phyloP scores from a whole-genome alignment of 2,797 vertebrate genomes.

The Limosa lapponica region DNA sequence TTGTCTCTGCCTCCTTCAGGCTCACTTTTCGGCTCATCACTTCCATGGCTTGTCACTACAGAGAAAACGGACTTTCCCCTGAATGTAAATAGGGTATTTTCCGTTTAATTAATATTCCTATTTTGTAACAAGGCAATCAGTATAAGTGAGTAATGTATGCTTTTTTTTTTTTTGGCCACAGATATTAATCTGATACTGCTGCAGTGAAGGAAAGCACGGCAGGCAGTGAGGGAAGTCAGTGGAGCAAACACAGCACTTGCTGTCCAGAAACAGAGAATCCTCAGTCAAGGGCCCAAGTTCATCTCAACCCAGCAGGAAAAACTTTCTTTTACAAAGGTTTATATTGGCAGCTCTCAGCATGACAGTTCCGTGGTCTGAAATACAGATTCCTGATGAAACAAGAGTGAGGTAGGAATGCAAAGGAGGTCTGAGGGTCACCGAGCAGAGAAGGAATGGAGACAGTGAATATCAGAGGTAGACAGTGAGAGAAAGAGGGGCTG shows the following conservation, averaged over 20 bases:
- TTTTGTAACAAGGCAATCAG: not conserved
- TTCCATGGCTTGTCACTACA: not conserved
- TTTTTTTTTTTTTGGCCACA: not conserved
- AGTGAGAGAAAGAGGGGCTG: accelerated
- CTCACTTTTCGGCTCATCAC: not conserved
- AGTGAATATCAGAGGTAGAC: not conserved
- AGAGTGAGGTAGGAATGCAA: not conserved
- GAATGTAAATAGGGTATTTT: not conserved
- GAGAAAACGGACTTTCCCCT: not conserved
- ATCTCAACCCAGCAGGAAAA: not conserved
- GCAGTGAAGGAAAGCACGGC: not conserved
- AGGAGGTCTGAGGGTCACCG: not conserved
- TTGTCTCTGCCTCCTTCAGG: not conserved
- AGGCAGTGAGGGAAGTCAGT: not conserved
- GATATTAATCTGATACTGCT: not conserved
- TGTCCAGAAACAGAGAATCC: not conserved
- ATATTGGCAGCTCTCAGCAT: not conserved
- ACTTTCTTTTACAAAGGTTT: not conserved
- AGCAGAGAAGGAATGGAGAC: not conserved
- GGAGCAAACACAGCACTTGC: not conserved
- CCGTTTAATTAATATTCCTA: not conserved
- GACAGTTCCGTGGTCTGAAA: not conserved
- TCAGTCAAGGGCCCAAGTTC: not conserved
- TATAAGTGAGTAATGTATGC: not conserved
- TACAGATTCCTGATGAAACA: not conserved